These are phyloP conservation scores for Argyresthia albistria DNA, from an alignment of 2,888 invertebrate genomes.

Conservation along the genomic window DNA sequence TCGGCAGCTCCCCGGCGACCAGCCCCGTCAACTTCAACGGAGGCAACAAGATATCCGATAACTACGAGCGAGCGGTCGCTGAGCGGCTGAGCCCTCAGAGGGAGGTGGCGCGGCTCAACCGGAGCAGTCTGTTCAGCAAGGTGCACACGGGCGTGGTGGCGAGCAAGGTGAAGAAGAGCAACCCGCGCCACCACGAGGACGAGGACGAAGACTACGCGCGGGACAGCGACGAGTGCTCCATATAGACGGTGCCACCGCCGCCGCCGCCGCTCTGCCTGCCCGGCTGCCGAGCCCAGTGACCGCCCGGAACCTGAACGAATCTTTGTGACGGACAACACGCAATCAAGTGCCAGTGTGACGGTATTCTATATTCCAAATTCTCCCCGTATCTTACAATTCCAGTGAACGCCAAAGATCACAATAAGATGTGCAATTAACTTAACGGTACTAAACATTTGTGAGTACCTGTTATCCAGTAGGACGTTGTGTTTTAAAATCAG, in stretches of 20 bases:
- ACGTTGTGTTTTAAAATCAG: slow-evolving; percentile 34
- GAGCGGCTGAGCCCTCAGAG: slow-evolving; percentile 52
- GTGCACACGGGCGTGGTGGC: slow-evolving; percentile 59
- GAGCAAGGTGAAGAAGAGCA: slow-evolving; percentile 39
- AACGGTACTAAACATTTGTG: slow-evolving; percentile 1
- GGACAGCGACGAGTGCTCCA: slow-evolving; percentile 77
- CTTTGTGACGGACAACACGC: too few relatives aligned
- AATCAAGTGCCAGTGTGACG: neutral
- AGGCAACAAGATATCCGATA: slow-evolving; percentile 62
- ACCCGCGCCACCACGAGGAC: slow-evolving; percentile 31
- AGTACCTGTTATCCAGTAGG: slow-evolving; percentile 8
- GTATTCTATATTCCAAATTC: slow-evolving; percentile 7
- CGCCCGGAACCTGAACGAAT: slow-evolving; percentile 2
- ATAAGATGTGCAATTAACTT: slow-evolving; percentile 9
- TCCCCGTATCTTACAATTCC: slow-evolving; percentile 14
- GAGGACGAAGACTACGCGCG: slow-evolving; percentile 68
- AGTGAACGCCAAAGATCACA: slow-evolving; percentile 55
- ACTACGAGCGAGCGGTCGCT: slow-evolving; percentile 60
- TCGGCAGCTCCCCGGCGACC: slow-evolving; percentile 33
- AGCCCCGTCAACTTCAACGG: slow-evolving; percentile 57
- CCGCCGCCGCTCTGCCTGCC: too few relatives aligned
- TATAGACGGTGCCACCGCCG: slow-evolving; percentile 36
- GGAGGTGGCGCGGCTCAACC: slow-evolving; percentile 41
- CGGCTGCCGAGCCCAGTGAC: slow-evolving; percentile 20
- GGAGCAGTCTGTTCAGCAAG: slow-evolving; percentile 54